phyloP scores from a whole-genome alignment of 1,140 invertebrate genomes.

The Hycleus phaleratus region DNA sequence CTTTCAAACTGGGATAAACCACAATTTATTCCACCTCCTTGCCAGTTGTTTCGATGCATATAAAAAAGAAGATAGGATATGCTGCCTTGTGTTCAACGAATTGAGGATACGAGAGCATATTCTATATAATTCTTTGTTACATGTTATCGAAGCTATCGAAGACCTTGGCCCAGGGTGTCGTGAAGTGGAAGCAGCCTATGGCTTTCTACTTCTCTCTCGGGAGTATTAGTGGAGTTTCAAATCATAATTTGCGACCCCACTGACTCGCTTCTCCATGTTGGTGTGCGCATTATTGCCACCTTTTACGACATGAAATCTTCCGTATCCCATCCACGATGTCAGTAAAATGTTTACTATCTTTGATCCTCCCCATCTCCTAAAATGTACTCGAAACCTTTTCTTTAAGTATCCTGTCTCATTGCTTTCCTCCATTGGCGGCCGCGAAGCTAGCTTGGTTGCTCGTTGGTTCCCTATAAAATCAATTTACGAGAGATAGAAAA shows the following conservation, averaged over 20 bases:
- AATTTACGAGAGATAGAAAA: too few relatives aligned
- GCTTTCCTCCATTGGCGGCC: not conserved
- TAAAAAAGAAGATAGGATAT: constrained; percentile 11
- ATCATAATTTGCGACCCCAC: too few relatives aligned
- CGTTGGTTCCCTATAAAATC: not conserved
- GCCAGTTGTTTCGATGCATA: not conserved
- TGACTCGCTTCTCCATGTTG: not conserved
- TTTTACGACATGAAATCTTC: constrained; percentile 5
- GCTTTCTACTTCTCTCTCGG: constrained; percentile 1
- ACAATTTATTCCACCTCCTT: constrained; percentile 7
- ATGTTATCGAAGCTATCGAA: constrained; percentile 1
- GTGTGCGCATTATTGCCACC: constrained; percentile 1
- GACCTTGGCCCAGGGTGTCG: constrained; percentile 1
- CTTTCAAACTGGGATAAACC: constrained; percentile 14
- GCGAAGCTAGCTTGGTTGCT: too few relatives aligned
- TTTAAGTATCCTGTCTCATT: not conserved
- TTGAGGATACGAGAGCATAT: constrained; percentile 4
- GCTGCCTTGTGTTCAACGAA: constrained; percentile 13
- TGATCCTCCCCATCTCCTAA: too few relatives aligned
- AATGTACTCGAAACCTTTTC: too few relatives aligned
- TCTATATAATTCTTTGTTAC: constrained; percentile 2
- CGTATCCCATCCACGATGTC: not conserved
- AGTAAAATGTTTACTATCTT: too few relatives aligned
- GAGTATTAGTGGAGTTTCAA: too few relatives aligned
- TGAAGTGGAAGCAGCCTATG: constrained; percentile 3